phyloP scores from a whole-genome alignment of 1,140 invertebrate species.

The Drosophila leontia region DNA sequence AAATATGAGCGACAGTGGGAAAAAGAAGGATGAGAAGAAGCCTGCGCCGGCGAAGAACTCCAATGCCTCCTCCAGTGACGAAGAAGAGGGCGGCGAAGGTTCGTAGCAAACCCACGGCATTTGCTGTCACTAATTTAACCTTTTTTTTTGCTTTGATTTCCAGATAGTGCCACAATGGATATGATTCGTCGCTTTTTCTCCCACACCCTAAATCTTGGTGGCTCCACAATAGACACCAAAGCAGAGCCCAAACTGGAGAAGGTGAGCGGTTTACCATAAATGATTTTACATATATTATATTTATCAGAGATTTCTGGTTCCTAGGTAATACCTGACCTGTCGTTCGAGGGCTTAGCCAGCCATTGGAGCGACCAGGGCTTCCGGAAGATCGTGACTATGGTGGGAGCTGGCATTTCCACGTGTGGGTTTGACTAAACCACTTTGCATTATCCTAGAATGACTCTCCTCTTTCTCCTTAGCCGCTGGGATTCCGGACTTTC shows the following conservation, averaged over 20 bases:
- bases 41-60: neutral
- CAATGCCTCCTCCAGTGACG: constrained; percentile 22
- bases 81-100: constrained; percentile 22
- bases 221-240: constrained; percentile 14
- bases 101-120: neutral
- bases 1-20: constrained; percentile 16
- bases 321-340: constrained; percentile 86
- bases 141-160: neutral
- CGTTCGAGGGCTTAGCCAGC: constrained; percentile 89
- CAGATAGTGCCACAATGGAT: constrained; percentile 58
- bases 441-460: neutral
- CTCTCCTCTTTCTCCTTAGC: constrained; percentile 87
- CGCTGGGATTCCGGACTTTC: constrained; percentile 97
- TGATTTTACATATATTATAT: neutral
- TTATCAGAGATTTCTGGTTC: neutral
- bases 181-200: constrained; percentile 62
- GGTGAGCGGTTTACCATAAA: constrained; percentile 11
- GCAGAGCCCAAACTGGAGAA: constrained; percentile 43
- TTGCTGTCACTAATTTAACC: constrained; percentile 16
- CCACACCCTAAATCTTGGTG: constrained; percentile 46
- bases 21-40: neutral
- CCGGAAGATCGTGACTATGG: constrained; percentile 95
- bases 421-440: constrained; percentile 87
- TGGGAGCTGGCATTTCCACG: constrained; percentile 97
- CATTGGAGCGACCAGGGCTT: constrained; percentile 91